A percentile compares a stretch with the other conserved stretches of the same genome.
Evolutionary conservation across 2,113 vertebrate genomes (phyloP).

Genomic region (Tachycineta bicolor): DNA sequence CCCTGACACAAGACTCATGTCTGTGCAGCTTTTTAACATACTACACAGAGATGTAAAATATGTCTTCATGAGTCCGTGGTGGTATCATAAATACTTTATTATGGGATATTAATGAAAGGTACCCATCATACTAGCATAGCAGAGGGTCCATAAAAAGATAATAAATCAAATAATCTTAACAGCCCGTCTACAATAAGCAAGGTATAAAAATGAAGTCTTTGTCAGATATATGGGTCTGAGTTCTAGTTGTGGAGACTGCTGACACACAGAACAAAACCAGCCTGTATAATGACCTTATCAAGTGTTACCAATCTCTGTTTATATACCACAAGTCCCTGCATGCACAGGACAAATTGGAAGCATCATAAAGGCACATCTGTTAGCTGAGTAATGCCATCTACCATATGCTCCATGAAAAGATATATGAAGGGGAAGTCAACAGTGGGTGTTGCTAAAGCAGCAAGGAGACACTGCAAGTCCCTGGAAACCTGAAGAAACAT

Average conservation of each 20-base stretch:
- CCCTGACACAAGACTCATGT: not conserved
- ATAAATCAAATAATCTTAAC: constrained; percentile 61
- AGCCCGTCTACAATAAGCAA: constrained; percentile 49
- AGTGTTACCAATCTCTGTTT: constrained; percentile 37
- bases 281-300: constrained; percentile 51
- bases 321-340: constrained; percentile 6
- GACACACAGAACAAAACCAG: constrained; percentile 52
- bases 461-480: not conserved
- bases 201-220: constrained; percentile 51
- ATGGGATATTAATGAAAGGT: constrained; percentile 74
- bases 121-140: constrained; percentile 23
- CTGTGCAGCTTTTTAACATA: constrained; percentile 39
- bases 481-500: constrained; percentile 4
- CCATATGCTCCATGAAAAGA: constrained; percentile 35
- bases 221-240: constrained; percentile 45
- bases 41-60: constrained; percentile 62
- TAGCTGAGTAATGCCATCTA: constrained; percentile 32
- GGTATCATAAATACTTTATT: constrained; percentile 69
- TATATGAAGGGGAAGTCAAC: not conserved
- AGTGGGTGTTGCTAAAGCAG: not conserved
- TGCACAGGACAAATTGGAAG: not conserved
- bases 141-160: constrained; percentile 52
- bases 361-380: constrained; percentile 56
- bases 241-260: constrained; percentile 32
- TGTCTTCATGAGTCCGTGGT: constrained; percentile 31